These are phyloP conservation scores for Elaphurus davidianus DNA, from an alignment of 2,113 vertebrate genomes.

Conservation along the genomic window DNA sequence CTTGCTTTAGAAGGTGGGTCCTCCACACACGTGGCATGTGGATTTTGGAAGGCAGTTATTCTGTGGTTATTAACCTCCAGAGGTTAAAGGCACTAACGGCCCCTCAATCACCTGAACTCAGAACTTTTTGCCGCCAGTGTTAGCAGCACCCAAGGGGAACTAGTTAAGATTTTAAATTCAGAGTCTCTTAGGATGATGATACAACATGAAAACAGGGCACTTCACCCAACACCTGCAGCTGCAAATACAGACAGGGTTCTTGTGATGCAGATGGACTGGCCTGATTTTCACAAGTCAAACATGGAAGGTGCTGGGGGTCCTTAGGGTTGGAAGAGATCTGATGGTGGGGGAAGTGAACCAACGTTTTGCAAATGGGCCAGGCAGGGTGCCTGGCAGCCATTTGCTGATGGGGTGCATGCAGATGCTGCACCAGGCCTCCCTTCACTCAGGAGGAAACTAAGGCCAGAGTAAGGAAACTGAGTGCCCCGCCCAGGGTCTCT, in stretches of 20 bases:
- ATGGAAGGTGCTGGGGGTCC: neutral
- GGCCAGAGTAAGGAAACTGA: neutral
- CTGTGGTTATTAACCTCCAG: neutral
- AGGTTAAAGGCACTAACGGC: neutral
- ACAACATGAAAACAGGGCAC: accelerated
- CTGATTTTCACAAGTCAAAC: neutral
- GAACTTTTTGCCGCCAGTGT: neutral
- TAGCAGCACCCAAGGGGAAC: neutral
- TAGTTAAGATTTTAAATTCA: neutral
- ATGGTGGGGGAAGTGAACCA: neutral
- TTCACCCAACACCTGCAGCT: accelerated
- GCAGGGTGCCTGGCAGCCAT: neutral
- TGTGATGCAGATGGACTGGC: accelerated
- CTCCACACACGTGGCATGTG: slow-evolving; percentile 30
- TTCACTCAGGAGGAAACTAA: neutral
- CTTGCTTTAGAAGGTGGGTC: slow-evolving; percentile 19
- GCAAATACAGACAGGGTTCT: neutral
- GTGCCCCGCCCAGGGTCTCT: neutral
- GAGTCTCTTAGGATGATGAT: neutral
- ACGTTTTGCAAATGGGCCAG: neutral
- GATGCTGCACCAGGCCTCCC: accelerated
- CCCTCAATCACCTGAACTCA: neutral
- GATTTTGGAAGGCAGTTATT: slow-evolving; percentile 60
- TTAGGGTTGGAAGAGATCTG: neutral
- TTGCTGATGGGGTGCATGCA: accelerated